Evolutionary conservation across 2,797 vertebrate species (phyloP), one percentile per base, ranked within the genome.

Genomic region (Bryconaethiops microstoma): DNA sequence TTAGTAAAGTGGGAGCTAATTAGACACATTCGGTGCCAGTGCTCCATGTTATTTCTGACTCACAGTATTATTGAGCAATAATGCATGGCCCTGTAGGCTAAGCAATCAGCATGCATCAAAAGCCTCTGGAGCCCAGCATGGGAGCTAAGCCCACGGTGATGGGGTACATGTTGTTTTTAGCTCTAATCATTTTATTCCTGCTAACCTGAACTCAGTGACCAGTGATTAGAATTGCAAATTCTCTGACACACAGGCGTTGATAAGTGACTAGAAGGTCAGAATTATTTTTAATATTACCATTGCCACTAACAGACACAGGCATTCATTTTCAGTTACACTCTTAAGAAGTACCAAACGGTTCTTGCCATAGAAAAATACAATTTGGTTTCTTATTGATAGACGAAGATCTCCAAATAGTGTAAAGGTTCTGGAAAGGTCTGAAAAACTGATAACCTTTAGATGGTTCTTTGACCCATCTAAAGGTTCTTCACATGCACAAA

Each of bases 1-100:
- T 85, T 85, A 82, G 86, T 86, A 87, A 89, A 85, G 84, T 76
- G 67, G 83, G 62, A 78, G 74, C 74, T 73, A 85, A 86, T 86
- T 84, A 84, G 67, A 69, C 73, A 42, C 60, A 79, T 83, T 65
- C 35, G 81, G 70, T 72, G 59, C 69, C 80, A 73, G 67, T 42
- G 59, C 50, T 45, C 13, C 64, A 57, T 71, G 71, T 83, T 84
- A 82, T 70, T 77, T 83, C 62, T 57, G 63, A 65, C 74, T 82
- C 35, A 21, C 67, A 75, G 55, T 63, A 64, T 50, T 67, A 52
- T 54, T 62, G 29, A 74, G 52, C 45, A 68, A 70, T 72, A 72
- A 73, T 55, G 68, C 59, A 40, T 63, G 50, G 25, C 25, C 16
- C n/a, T 76, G 77, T 60, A 67, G 82, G 50, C 76, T 50, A 74